Conservation (phyloP, 2,888 invertebrate species). For the Clusia tigrina region DNA sequence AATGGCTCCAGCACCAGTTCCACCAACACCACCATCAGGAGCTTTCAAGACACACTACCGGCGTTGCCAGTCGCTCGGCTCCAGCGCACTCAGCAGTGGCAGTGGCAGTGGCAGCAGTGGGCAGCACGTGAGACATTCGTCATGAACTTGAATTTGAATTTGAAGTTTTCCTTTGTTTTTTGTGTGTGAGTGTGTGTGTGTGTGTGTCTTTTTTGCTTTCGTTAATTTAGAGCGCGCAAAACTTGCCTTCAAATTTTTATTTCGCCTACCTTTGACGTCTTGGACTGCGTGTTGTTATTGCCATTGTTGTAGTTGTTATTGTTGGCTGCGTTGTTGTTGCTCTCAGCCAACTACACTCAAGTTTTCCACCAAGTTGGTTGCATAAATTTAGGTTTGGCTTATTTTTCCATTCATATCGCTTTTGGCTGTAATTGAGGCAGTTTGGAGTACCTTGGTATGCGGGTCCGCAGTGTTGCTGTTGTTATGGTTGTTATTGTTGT, state of each 20-base stretch:
- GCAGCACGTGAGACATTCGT: slow-evolving; percentile 43
- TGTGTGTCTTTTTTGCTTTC: slow-evolving; percentile 15
- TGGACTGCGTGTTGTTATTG: slow-evolving; percentile 22
- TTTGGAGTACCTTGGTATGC: no score
- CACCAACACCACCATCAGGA: background rate
- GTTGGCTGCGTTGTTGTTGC: slow-evolving; percentile 21
- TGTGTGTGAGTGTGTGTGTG: background rate
- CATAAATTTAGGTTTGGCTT: background rate
- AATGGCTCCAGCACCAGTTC: slow-evolving; percentile 47
- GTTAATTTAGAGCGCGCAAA: slow-evolving; percentile 14
- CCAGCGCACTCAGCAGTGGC: background rate
- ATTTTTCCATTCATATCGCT: background rate
- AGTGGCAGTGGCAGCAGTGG: slow-evolving; percentile 5
- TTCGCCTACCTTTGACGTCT: slow-evolving; percentile 32
- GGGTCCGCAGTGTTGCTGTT: background rate
- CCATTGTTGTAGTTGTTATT: slow-evolving; percentile 29
- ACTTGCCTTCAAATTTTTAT: slow-evolving; percentile 31
- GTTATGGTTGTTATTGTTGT: background rate
- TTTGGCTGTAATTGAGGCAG: background rate
- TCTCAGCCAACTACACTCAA: background rate
- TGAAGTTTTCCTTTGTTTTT: slow-evolving; percentile 43
- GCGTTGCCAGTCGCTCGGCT: background rate
- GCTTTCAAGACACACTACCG: background rate
- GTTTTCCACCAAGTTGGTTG: background rate
- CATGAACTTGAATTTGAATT: slow-evolving; percentile 57